Evolutionary conservation across 1,140 invertebrate genomes (phyloP).

Genomic region (Ridgeia piscesae): DNA sequence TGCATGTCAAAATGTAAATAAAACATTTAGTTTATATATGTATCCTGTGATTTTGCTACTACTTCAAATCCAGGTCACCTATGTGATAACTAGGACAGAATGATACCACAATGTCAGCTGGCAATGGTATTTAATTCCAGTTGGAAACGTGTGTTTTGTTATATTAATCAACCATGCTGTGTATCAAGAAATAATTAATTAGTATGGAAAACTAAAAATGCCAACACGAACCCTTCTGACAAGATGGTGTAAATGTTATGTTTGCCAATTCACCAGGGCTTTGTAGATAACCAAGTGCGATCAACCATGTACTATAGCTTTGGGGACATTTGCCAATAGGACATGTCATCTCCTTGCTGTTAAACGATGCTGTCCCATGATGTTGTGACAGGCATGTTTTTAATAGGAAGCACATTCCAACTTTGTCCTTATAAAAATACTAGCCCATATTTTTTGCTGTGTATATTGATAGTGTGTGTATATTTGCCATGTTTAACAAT

Average conservation of each 20-base stretch:
- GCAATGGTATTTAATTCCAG: background rate
- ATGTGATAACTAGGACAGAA: background rate
- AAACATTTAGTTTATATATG: too few relatives aligned
- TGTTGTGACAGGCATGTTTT: too few relatives aligned
- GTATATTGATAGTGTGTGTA: background rate
- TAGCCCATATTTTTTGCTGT: background rate
- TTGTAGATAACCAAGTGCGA: background rate
- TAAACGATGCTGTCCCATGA: too few relatives aligned
- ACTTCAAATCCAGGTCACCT: background rate
- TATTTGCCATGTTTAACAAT: background rate
- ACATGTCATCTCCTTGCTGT: too few relatives aligned
- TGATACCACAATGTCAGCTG: background rate
- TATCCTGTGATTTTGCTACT: background rate
- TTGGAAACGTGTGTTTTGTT: background rate
- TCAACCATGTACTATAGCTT: background rate
- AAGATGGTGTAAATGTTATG: background rate
- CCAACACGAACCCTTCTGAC: background rate
- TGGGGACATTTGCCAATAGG: background rate
- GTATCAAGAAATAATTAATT: background rate
- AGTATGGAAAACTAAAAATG: background rate
- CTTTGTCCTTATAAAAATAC: background rate
- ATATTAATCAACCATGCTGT: background rate
- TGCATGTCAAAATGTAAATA: too few relatives aligned
- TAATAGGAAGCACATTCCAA: background rate
- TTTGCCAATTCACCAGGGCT: background rate